Evolutionary conservation across 2,113 vertebrate species (phyloP).

Genomic region (Tragelaphus strepsiceros): DNA sequence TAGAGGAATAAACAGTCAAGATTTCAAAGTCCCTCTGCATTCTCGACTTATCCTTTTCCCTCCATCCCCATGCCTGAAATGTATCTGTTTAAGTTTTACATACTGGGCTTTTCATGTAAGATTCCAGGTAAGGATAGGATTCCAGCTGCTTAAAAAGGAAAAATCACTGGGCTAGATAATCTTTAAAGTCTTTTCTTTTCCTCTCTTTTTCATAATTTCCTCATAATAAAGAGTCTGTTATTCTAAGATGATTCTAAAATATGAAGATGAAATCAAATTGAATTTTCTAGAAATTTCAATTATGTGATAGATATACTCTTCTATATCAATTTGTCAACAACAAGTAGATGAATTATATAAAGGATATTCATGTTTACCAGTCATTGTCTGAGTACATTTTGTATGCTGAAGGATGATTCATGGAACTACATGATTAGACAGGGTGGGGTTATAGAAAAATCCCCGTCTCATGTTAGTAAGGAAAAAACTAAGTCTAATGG

Average conservation of each 20-base stretch:
- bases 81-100: not conserved
- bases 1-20: not conserved
- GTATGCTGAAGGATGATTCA: not conserved
- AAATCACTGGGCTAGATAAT: not conserved
- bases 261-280: not conserved
- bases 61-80: not conserved
- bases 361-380: not conserved
- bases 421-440: conserved; percentile 2
- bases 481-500: conserved; percentile 8
- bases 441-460: conserved; percentile 16
- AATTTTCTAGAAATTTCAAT: not conserved
- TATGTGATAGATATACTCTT: not conserved
- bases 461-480: not conserved
- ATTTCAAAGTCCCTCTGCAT: not conserved
- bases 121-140: not conserved
- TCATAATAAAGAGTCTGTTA: not conserved
- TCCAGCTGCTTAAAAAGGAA: not conserved
- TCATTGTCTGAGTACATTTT: conserved; percentile 3
- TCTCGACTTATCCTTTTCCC: not conserved
- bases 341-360: not conserved
- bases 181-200: not conserved
- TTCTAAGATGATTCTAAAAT: conserved; percentile 22
- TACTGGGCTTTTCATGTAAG: not conserved
- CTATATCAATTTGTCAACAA: not conserved
- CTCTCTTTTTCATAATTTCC: not conserved